Conservation (phyloP, 2,113 vertebrate species). For the Ailuropoda melanoleuca region DNA sequence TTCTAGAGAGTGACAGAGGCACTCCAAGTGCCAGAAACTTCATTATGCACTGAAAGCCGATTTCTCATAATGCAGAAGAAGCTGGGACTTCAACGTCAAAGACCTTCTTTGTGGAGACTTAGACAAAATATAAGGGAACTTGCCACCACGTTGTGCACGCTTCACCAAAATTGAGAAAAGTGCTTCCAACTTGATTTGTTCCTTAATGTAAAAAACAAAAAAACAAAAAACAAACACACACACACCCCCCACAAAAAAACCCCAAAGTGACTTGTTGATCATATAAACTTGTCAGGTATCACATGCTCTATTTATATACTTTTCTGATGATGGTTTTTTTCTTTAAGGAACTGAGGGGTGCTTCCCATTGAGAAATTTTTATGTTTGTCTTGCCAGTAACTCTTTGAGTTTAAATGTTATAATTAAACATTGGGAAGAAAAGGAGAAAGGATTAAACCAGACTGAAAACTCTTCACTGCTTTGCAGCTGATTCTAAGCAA, state of each 20-base stretch:
- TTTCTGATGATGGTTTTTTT: neutral
- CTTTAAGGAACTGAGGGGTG: neutral
- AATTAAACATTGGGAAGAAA: neutral
- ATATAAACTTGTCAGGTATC: neutral
- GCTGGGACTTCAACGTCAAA: neutral
- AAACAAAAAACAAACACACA: too few relatives aligned
- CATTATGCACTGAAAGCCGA: neutral
- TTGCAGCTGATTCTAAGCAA: neutral
- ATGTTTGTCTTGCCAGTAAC: neutral
- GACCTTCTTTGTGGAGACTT: neutral
- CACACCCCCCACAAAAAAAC: neutral
- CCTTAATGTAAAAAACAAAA: neutral
- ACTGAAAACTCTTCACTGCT: neutral
- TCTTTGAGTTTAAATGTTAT: constrained; percentile 12
- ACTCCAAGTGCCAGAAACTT: neutral
- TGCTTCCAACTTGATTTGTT: neutral
- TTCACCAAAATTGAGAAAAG: neutral
- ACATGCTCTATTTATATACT: neutral
- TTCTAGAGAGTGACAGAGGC: neutral
- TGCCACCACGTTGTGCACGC: neutral
- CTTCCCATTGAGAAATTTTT: neutral
- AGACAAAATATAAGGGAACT: neutral
- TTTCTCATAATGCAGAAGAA: neutral
- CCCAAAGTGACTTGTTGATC: neutral
- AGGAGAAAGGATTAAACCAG: neutral